A percentile compares a stretch with the other conserved stretches of the same genome.
These are phyloP conservation scores for Rambutsinella grinnellia DNA, from an alignment of 2,888 invertebrate species.

Conservation along the genomic window DNA sequence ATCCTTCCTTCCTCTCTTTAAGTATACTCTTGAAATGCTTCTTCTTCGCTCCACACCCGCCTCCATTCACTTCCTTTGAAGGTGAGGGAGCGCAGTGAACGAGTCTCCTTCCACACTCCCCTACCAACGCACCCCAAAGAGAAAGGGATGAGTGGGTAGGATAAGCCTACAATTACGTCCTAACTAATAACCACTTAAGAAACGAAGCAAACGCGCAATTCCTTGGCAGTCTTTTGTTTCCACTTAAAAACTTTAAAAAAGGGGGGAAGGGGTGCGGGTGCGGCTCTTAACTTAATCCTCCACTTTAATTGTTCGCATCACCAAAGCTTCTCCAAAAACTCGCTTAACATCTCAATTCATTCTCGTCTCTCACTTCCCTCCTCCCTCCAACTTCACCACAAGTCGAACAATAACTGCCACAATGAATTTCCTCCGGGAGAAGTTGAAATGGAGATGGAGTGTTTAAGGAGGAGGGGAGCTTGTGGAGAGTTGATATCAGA, in stretches of 20 bases:
- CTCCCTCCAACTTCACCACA: neutral
- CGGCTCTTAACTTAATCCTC: too few species aligned
- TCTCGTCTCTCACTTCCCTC: too few species aligned
- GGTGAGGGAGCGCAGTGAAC: too few species aligned
- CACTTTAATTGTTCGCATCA: too few species aligned
- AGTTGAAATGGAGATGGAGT: too few species aligned
- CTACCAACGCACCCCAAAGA: too few species aligned
- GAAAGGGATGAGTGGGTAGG: too few species aligned
- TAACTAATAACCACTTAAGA: neutral
- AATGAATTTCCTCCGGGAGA: neutral
- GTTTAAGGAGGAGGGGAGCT: too few species aligned
- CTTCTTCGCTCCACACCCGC: neutral
- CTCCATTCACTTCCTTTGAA: neutral
- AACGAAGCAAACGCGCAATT: conserved; percentile 41
- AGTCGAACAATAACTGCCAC: neutral
- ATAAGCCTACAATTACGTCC: too few species aligned
- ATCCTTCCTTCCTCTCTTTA: neutral
- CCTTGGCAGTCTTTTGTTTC: conserved; percentile 57
- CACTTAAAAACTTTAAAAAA: conserved; percentile 25
- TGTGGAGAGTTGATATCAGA: conserved; percentile 58
- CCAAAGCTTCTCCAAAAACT: too few species aligned
- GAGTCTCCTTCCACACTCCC: neutral
- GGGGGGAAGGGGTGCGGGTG: neutral
- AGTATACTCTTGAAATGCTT: neutral
- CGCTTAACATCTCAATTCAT: too few species aligned